phyloP scores from a whole-genome alignment of 2,797 vertebrate species.

The Clamator glandarius region DNA sequence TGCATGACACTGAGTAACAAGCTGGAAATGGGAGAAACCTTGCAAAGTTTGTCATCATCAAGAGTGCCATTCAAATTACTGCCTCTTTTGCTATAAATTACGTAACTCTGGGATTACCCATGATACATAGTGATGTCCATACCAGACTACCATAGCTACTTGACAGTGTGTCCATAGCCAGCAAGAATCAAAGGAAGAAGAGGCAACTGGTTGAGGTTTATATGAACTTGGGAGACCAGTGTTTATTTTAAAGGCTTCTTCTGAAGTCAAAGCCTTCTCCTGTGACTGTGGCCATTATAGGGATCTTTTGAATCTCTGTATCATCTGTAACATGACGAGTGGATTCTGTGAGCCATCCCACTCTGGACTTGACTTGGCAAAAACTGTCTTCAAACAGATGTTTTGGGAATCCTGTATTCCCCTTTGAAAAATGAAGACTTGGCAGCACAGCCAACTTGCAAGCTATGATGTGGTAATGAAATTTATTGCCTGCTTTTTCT shows the following conservation, averaged over 20 bases:
- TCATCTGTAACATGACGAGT: fast-evolving
- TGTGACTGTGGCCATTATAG: neutral
- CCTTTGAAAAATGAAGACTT: neutral
- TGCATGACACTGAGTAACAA: too few relatives aligned
- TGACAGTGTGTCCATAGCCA: fast-evolving
- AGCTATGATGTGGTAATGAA: neutral
- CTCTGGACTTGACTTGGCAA: neutral
- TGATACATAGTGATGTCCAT: too few relatives aligned
- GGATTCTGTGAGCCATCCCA: neutral
- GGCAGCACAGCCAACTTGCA: neutral
- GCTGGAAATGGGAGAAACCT: neutral
- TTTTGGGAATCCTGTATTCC: neutral
- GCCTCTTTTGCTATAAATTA: neutral
- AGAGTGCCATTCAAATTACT: neutral
- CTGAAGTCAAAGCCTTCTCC: neutral
- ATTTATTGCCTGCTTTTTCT: neutral
- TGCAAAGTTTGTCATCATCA: neutral
- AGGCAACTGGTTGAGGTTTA: neutral
- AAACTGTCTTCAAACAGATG: neutral
- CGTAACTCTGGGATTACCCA: neutral
- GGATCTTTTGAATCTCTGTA: neutral
- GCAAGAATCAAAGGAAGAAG: neutral
- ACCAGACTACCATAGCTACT: neutral
- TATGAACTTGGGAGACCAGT: neutral
- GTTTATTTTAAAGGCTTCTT: neutral